phyloP scores from a whole-genome alignment of 2,113 vertebrate species.

The Anseranas semipalmata region DNA sequence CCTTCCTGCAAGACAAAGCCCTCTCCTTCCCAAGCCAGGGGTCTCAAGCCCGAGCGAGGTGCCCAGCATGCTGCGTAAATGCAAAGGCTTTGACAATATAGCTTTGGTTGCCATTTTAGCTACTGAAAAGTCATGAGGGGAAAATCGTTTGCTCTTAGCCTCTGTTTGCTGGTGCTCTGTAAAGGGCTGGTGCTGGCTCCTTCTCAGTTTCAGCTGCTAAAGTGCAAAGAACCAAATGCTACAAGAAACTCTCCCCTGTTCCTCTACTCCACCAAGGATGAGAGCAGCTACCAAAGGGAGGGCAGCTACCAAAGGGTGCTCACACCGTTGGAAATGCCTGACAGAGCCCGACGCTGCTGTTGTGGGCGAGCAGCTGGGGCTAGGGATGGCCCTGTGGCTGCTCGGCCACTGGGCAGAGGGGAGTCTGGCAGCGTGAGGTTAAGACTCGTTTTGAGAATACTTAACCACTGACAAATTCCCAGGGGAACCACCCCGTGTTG shows the following conservation, averaged over 20 bases:
- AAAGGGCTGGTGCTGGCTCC: constrained; percentile 14
- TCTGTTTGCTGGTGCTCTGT: constrained; percentile 49
- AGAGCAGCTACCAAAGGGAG: not conserved
- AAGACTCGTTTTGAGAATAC: not conserved
- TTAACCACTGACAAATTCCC: not conserved
- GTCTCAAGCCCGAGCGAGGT: rapidly evolving
- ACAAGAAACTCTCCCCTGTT: not conserved
- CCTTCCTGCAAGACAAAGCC: not conserved
- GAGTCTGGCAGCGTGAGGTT: not conserved
- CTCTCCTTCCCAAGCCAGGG: rapidly evolving
- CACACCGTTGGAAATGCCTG: not conserved
- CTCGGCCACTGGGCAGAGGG: not conserved
- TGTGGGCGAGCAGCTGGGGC: rapidly evolving
- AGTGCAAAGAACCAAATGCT: constrained; percentile 32
- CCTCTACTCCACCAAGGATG: not conserved
- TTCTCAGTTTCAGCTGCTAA: not conserved
- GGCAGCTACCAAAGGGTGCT: not conserved
- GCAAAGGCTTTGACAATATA: not conserved
- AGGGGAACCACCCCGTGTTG: rapidly evolving
- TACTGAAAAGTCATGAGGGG: not conserved
- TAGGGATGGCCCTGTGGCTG: rapidly evolving
- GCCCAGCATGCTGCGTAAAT: not conserved
- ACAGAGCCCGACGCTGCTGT: not conserved
- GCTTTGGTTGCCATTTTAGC: not conserved
- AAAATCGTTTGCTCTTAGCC: rapidly evolving